Conservation (phyloP, 2,113 vertebrate genomes). For the Chlorocebus sabaeus region DNA sequence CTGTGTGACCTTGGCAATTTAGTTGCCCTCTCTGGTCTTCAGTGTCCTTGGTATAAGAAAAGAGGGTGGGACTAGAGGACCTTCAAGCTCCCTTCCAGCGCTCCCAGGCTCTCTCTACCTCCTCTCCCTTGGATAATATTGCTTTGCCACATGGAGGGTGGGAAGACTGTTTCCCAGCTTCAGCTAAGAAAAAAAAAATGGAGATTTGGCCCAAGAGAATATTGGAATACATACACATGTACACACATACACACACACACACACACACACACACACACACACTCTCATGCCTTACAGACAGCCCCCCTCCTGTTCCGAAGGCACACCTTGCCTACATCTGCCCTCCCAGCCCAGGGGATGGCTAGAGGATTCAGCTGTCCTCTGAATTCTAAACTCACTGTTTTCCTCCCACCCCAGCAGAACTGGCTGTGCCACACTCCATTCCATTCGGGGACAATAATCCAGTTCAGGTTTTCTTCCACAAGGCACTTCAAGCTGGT, state of each 20-base stretch:
- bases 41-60: background rate
- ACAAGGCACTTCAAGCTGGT: background rate
- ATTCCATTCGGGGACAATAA: background rate
- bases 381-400: background rate
- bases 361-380: background rate
- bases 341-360: background rate
- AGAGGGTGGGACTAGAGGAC: background rate
- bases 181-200: constrained; percentile 13
- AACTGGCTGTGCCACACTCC: constrained; percentile 5
- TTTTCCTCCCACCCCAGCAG: background rate
- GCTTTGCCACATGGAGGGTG: background rate
- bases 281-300: background rate
- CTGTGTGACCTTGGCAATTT: constrained; percentile 22
- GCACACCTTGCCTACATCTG: background rate
- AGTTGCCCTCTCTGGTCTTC: constrained; percentile 5
- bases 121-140: constrained; percentile 2
- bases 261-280: background rate
- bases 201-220: constrained; percentile 21
- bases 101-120: background rate
- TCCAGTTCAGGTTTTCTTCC: constrained; percentile 39
- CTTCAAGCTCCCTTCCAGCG: background rate
- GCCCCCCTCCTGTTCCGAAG: background rate
- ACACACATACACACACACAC: too few species aligned
- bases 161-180: constrained; percentile 35
- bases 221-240: background rate